phyloP scores from a whole-genome alignment of 2,113 vertebrate genomes.

The Mormoops blainvillei region DNA sequence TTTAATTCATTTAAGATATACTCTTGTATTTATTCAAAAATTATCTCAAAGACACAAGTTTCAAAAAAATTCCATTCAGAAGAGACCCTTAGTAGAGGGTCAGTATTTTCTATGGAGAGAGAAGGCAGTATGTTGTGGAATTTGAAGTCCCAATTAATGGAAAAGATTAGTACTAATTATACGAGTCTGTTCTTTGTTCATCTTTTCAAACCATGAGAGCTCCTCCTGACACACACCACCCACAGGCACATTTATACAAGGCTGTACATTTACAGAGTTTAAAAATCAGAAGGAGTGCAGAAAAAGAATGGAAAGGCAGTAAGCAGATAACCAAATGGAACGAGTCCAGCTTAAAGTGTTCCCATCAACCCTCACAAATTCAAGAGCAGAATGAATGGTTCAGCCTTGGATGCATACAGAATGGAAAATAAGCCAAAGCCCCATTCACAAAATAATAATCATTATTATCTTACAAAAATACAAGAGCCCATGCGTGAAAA shows the following conservation, averaged over 20 bases:
- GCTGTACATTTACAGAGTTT: not conserved
- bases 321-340: not conserved
- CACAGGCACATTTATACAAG: not conserved
- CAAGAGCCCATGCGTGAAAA: not conserved
- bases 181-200: not conserved
- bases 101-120: conserved; percentile 26
- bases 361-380: not conserved
- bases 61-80: conserved; percentile 54
- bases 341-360: not conserved
- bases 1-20: conserved; percentile 58
- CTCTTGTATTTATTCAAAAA: conserved; percentile 44
- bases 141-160: conserved; percentile 27
- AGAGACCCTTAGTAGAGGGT: not conserved
- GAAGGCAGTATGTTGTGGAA: not conserved
- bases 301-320: not conserved
- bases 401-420: not conserved
- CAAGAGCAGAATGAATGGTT: not conserved
- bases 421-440: not conserved
- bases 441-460: not conserved
- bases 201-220: not conserved
- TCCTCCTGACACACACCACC: not conserved
- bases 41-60: conserved; percentile 58
- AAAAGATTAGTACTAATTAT: not conserved
- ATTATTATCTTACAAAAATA: not conserved
- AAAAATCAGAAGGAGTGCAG: not conserved